Evolutionary conservation across 2,113 vertebrate genomes (phyloP).

Genomic region (Calidris pugnax): DNA sequence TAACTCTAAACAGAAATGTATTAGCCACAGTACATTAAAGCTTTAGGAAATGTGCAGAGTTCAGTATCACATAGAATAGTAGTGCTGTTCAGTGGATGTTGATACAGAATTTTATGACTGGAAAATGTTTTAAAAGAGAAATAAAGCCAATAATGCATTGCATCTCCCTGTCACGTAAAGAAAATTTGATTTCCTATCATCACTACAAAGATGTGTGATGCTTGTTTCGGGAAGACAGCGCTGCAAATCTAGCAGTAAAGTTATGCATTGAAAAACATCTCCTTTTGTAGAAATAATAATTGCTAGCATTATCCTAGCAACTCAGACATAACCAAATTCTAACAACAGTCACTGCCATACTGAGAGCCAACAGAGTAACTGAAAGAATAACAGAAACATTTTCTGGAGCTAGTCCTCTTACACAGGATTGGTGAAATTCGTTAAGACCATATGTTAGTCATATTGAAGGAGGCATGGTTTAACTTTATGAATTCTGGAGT

Average conservation of each 20-base stretch:
- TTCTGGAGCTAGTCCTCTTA: conserved; percentile 62
- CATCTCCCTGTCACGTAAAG: neutral
- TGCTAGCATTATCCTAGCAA: conserved; percentile 2
- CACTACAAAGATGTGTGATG: neutral
- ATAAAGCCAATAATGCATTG: neutral
- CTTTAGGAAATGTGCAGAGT: neutral
- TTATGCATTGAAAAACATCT: neutral
- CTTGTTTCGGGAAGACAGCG: neutral
- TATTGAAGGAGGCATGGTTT: conserved; percentile 61
- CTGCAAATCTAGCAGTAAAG: neutral
- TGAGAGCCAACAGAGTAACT: conserved; percentile 37
- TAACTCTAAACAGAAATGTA: conserved; percentile 28
- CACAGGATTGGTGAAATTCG: conserved; percentile 62
- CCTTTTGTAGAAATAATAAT: conserved; percentile 40
- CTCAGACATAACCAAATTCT: conserved; percentile 30
- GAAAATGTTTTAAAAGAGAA: conserved; percentile 15
- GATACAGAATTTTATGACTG: neutral
- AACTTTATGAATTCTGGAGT: conserved; percentile 68
- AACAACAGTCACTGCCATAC: neutral
- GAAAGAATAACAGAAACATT: conserved; percentile 60
- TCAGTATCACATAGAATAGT: neutral
- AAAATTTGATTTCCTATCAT: neutral
- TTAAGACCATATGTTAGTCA: conserved; percentile 74
- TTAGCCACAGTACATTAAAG: neutral
- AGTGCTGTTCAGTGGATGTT: neutral